phyloP scores from a whole-genome alignment of 2,888 invertebrate genomes.

The Hemaris fuciformis region DNA sequence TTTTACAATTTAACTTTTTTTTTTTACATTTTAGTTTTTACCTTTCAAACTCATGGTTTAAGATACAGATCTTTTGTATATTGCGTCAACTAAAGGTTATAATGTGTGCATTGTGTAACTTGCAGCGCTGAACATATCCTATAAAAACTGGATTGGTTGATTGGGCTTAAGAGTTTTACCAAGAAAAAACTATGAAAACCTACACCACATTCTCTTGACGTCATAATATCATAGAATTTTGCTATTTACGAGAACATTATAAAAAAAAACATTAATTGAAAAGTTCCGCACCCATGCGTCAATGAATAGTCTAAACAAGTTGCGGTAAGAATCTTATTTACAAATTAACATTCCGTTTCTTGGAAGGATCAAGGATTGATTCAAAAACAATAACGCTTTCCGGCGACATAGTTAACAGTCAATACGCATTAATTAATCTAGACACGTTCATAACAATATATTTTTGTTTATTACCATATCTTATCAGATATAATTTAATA shows the following conservation, averaged over 20 bases:
- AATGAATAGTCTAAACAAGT: not conserved
- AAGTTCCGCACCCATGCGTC: not conserved
- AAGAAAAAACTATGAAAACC: no score
- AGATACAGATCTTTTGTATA: no score
- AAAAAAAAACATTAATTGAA: not conserved
- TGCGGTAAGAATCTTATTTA: not conserved
- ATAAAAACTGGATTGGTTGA: no score
- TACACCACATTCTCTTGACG: no score
- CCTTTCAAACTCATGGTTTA: no score
- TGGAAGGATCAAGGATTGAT: not conserved
- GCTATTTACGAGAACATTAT: not conserved
- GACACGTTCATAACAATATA: not conserved
- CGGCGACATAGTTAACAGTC: not conserved
- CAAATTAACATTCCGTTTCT: conserved; percentile 8
- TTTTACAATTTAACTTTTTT: no score
- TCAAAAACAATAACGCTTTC: not conserved
- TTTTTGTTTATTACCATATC: not conserved
- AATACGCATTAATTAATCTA: not conserved
- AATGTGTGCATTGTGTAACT: no score
- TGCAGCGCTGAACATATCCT: no score
- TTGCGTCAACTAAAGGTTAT: no score
- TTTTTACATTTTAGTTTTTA: no score
- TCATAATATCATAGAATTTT: not conserved
- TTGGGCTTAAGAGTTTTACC: no score
- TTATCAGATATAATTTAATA: not conserved